These are phyloP conservation scores for Nezara viridula DNA, from an alignment of 2,888 invertebrate species.

Conservation along the genomic window DNA sequence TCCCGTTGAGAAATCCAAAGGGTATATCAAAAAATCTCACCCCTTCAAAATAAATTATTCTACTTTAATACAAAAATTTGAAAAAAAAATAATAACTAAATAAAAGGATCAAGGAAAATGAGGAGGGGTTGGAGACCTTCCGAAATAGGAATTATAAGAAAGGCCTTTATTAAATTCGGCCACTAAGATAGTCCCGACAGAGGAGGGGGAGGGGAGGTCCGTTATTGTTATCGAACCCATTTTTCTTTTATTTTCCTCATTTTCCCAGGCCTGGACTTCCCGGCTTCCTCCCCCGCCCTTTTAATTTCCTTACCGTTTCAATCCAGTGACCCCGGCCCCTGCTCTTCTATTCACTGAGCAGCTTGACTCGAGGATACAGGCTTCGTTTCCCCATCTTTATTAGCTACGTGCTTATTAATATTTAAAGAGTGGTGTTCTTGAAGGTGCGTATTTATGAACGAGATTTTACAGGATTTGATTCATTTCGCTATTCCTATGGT, in stretches of 20 bases:
- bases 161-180: conserved; percentile 4
- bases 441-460: neutral
- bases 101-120: neutral
- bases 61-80: neutral
- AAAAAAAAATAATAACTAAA: neutral
- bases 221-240: conserved; percentile 39
- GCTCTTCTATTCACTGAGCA: neutral
- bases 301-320: conserved; percentile 49
- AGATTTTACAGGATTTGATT: too few relatives aligned
- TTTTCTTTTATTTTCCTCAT: conserved; percentile 40
- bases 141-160: conserved; percentile 37
- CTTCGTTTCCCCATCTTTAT: neutral
- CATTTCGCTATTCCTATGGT: too few relatives aligned
- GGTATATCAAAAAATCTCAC: too few relatives aligned
- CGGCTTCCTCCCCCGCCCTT: neutral
- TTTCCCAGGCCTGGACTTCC: neutral
- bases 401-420: neutral
- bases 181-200: neutral
- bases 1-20: too few relatives aligned
- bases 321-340: neutral
- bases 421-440: neutral
- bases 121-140: neutral
- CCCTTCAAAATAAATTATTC: neutral
- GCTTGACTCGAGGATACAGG: neutral
- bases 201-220: neutral